phyloP scores from a whole-genome alignment of 2,888 invertebrate species.

The Drosophila trichaetosa region DNA sequence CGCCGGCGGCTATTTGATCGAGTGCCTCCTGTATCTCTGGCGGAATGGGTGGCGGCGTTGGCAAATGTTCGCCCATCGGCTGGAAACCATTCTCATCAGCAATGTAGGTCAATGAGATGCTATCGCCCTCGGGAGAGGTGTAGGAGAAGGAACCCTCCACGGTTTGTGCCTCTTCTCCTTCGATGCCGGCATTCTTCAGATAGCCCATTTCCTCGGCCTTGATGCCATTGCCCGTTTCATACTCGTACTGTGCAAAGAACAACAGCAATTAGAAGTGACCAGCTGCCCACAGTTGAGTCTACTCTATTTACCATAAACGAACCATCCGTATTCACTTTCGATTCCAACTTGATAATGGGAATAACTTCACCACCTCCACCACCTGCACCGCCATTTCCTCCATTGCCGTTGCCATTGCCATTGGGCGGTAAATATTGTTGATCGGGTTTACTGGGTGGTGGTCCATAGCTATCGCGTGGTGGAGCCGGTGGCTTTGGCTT shows the following conservation, averaged over 20 bases:
- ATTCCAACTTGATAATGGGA: conserved; percentile 83
- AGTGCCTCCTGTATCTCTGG: conserved; percentile 88
- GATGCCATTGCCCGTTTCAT: conserved; percentile 91
- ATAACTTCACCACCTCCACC: conserved; percentile 72
- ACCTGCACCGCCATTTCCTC: conserved; percentile 47
- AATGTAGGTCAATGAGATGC: conserved; percentile 88
- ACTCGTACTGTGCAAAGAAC: conserved; percentile 86
- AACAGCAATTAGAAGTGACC: background rate
- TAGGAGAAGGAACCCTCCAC: conserved; percentile 90
- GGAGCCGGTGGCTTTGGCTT: conserved; percentile 30
- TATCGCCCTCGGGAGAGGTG: conserved; percentile 90
- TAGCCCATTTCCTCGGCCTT: conserved; percentile 89
- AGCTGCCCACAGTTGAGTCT: rapidly evolving
- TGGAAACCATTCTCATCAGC: conserved; percentile 90
- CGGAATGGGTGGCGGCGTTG: conserved; percentile 93
- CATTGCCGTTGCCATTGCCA: conserved; percentile 18
- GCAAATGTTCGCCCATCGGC: conserved; percentile 89
- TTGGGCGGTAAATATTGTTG: conserved; percentile 68
- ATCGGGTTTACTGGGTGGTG: conserved; percentile 47
- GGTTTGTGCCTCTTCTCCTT: conserved; percentile 88
- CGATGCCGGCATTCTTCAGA: conserved; percentile 89
- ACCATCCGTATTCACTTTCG: conserved; percentile 82
- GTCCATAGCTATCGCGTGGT: conserved; percentile 40
- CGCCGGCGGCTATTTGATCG: conserved; percentile 81
- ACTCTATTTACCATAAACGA: conserved; percentile 79